phyloP scores from a whole-genome alignment of 2,888 invertebrate genomes.

The Sabatieria punctata region DNA sequence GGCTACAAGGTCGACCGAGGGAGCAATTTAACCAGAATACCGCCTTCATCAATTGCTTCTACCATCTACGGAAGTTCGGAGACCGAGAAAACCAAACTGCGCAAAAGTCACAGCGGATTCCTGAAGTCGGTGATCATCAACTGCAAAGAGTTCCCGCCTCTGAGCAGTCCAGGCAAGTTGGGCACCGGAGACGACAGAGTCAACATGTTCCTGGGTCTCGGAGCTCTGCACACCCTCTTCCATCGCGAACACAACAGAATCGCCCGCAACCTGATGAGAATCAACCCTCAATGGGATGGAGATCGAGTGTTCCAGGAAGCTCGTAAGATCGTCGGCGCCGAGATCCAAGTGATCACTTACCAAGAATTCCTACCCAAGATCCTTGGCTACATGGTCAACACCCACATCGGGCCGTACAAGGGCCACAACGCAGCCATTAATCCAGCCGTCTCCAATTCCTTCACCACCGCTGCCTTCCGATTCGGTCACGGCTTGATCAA shows the following conservation, averaged over 20 bases:
- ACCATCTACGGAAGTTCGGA: constrained; percentile 76
- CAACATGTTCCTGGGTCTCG: constrained; percentile 35
- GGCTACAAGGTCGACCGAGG: constrained; percentile 67
- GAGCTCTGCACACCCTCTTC: constrained; percentile 44
- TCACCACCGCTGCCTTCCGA: constrained; percentile 79
- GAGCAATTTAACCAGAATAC: constrained; percentile 60
- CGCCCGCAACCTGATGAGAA: constrained; percentile 52
- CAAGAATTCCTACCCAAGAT: constrained; percentile 71
- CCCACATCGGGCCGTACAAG: constrained; percentile 54
- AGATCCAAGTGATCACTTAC: constrained; percentile 34
- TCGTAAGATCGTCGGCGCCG: constrained; percentile 63
- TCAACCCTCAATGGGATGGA: constrained; percentile 84
- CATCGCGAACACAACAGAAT: constrained; percentile 80
- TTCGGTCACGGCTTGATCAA: constrained; percentile 64
- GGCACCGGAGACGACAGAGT: constrained; percentile 24
- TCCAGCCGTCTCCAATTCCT: constrained; percentile 78
- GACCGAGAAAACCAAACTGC: constrained; percentile 25
- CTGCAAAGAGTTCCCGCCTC: constrained; percentile 12
- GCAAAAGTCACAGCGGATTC: constrained; percentile 25
- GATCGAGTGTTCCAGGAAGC: constrained; percentile 76
- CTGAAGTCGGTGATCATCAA: constrained; percentile 23
- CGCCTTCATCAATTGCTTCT: constrained; percentile 81
- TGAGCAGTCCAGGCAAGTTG: no score
- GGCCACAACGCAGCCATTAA: constrained; percentile 65
- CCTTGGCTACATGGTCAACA: constrained; percentile 53